Conservation (phyloP, 2,888 invertebrate species). For the Cosmopolites sordidus region DNA sequence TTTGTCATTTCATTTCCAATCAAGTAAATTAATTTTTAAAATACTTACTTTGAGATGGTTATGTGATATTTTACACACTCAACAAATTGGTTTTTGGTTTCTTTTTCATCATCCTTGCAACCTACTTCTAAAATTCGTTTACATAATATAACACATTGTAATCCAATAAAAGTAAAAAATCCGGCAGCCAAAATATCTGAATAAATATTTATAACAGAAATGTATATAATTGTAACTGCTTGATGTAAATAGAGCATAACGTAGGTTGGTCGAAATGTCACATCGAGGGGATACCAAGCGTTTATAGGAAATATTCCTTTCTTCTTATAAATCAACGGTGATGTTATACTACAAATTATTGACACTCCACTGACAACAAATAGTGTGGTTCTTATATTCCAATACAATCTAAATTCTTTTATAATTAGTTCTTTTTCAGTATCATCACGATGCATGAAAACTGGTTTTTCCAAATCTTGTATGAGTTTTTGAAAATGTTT, state of each 20-base stretch:
- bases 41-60: constrained; percentile 25
- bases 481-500: constrained; percentile 12
- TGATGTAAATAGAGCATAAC: constrained; percentile 27
- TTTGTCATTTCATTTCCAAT: too few relatives aligned
- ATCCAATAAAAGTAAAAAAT: constrained; percentile 24
- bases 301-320: constrained; percentile 11
- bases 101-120: background rate
- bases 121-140: constrained; percentile 16
- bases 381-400: constrained; percentile 15
- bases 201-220: constrained; percentile 20
- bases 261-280: constrained; percentile 11
- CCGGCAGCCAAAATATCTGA: constrained; percentile 23
- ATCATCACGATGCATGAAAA: constrained; percentile 23
- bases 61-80: constrained; percentile 24
- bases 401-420: constrained; percentile 14
- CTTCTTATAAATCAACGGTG: constrained; percentile 24
- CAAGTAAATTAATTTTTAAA: too few relatives aligned
- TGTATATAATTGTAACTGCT: constrained; percentile 13
- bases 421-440: constrained; percentile 12
- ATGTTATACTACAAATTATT: constrained; percentile 10
- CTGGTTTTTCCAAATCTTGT: constrained; percentile 7
- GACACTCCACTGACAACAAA: constrained; percentile 16
- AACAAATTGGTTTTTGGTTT: constrained; percentile 3
- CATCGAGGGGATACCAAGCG: constrained; percentile 30
- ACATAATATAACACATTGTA: constrained; percentile 28